A percentile compares a stretch with the other conserved stretches of the same genome.
These are phyloP conservation scores for Rhinoptilus africanus DNA, from an alignment of 2,113 vertebrate species.

Conservation along the genomic window DNA sequence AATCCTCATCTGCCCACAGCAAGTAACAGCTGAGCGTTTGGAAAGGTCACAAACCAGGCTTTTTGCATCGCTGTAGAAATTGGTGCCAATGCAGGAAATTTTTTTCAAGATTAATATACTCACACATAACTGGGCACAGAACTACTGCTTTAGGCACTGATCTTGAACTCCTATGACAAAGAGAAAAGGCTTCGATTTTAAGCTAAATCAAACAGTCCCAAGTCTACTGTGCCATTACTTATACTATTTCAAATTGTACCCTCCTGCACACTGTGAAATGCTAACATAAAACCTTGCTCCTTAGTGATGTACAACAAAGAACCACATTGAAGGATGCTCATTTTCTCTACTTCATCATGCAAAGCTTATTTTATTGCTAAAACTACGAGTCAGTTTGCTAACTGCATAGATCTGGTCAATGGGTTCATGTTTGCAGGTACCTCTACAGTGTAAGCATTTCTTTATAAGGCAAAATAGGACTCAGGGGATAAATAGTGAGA, in stretches of 20 bases:
- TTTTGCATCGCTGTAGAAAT: neutral
- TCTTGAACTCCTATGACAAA: neutral
- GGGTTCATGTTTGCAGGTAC: neutral
- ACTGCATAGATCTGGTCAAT: neutral
- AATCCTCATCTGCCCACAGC: neutral
- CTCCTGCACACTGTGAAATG: neutral
- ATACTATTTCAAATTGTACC: neutral
- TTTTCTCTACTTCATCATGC: neutral
- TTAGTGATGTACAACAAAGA: neutral
- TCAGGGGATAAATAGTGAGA: neutral
- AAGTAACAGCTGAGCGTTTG: neutral
- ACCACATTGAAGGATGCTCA: neutral
- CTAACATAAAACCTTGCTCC: neutral
- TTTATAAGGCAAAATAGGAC: neutral
- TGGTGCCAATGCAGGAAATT: neutral
- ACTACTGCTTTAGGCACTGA: neutral
- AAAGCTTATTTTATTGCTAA: neutral
- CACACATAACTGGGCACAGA: neutral
- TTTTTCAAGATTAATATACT: neutral
- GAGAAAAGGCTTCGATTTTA: neutral
- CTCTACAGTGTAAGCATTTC: neutral
- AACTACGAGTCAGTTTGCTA: neutral
- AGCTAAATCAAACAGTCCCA: neutral
- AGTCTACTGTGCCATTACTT: neutral
- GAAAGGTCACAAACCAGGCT: neutral